Evolutionary conservation across 2,888 invertebrate genomes (phyloP), one percentile per base, ranked within the genome.

Genomic region (Mycalesis mineus): DNA sequence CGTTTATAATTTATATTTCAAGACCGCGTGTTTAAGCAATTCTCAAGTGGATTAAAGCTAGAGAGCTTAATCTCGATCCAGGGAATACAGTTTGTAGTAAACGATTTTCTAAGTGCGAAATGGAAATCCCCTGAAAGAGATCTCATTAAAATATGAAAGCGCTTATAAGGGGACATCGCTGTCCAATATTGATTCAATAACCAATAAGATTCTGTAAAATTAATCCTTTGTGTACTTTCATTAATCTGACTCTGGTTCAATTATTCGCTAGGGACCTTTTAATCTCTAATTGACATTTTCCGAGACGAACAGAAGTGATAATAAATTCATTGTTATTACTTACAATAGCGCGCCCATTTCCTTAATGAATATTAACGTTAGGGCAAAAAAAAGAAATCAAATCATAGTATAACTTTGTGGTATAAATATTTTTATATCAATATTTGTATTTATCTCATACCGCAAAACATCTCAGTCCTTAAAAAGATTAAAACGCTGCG

Each of bases 271-370:
- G 65, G 71, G 69, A 68, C 65, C 65, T 77, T 84, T 82, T 76
- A 82, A 80, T 78, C 73, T 74, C 73, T 79, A 82, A 82, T 81
- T 81, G 79, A 78, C 77, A 77, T 78, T 82, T 79, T 72, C 39
- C 76, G 67, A 71, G 69, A 67, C 65, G 70, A 68, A 68, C 73
- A 66, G 65, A 74, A 73, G 72, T 73, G 71, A 78, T 71, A 69
- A 78, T 71, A 68, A 69, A 73, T 75, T 72, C 65, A 58, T 64
- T 66, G 65, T 65, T 72, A 75, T 78, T 76, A 75, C 29, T 51
- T 68, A 41, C 17, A 33, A 36, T 68, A 63, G 60, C 61, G 62
- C 66, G 64, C 68, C 66, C 60, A 66, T 61, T 66, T 63, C 56
- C 60, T 47, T 62, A 57, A 50, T 60, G 45, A 55, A 51, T 44